Evolutionary conservation across 2,888 invertebrate genomes (phyloP), one percentile per base, ranked within the genome.

Genomic region (Trichogramma dendrolimi): DNA sequence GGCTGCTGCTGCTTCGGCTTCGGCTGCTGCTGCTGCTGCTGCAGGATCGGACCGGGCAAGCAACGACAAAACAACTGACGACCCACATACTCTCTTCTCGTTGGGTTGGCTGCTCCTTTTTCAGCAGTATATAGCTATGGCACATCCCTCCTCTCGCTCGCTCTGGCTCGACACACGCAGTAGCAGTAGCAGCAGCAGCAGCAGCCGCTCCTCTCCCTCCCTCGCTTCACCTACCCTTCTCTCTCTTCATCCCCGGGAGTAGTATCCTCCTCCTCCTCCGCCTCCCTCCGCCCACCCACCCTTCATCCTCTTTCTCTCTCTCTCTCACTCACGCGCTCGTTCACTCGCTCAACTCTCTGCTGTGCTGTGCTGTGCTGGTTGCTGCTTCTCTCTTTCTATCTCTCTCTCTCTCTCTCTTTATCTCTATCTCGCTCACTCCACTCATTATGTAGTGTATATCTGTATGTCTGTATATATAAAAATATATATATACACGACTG

Each of bases 61-160:
- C 54, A 14, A 58, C 64, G 64, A 54, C 61, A 64, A 64, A 64
- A 64, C 64, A 64, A 64, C 64, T 64, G 61, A 62, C 62, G 64
- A 64, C 64, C 64, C 62, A 64, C 64, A 64, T 64, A 61, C 10
- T 38, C 53, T 57, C 57, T 46, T 14, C 14, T 14, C 14, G 14
- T 14, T 14, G 14, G 14, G 14, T 14, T 14, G 14, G 14, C 14
- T 14, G 14, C 14, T 14, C 14, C 14, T 14, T 14, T 14, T 14
- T 14, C 14, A 14, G 14, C 14, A 14, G 14, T 14, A 14, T 14
- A 62, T 65, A 60, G 62, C 62, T 65, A 65, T 64, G 65, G 14
- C 14, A 14, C 63, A 50, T 55, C 43, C 51, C 56, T 60, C 49
- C 58, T 54, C 58, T 56, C 56, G 41, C 51, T 49, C 58, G 50